Evolutionary conservation across 2,113 vertebrate species (phyloP), one percentile per base, ranked within the genome.

Genomic region (Nerophis lumbriciformis): DNA sequence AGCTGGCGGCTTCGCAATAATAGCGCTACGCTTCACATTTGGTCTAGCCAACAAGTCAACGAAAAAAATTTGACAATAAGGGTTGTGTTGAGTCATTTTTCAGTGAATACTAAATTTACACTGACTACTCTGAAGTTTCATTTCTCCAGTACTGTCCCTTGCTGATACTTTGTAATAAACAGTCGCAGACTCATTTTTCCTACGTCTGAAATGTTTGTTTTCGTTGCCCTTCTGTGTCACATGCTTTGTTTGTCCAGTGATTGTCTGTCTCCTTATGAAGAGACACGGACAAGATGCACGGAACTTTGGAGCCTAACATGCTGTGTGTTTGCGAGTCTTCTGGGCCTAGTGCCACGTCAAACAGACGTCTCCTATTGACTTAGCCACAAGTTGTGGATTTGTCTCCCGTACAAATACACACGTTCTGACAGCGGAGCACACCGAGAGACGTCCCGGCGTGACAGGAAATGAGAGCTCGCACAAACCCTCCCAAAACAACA

Each of bases 401-500:
- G 49, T 67, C 70, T 59, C 58, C 69, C 66, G 54, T 16, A 80
- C 69, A 85, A 78, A 76, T 69, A 75, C 61, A 53, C 59, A 74
- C 62, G 77, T 53, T 68, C 59, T 69, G 74, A 75, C 76, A 54
- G 66, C 69, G 73, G 71, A 81, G 71, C n/a, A 66, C 51, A 65
- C 12, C 81, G 72, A 83, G 82, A 79, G 61, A 79, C 74, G 83
- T 82, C 75, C 66, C 62, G 72, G 69, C 74, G 73, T 77, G 66
- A 78, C 76, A 87, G 88, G 85, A 90, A 88, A 90, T 85, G 72
- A 88, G 81, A 88, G 77, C 72, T 79, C 73, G 71, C 47, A 73
- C 72, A 80, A 45, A 12, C 42, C 11, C 42, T 11, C 49, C 83
- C 57, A 61, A 49, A 79, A 76, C 81, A 77, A 80, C 68, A 61